A percentile compares a stretch with the other conserved stretches of the same genome.
phyloP scores from a whole-genome alignment of 2,113 vertebrate genomes.

The Sander lucioperca region DNA sequence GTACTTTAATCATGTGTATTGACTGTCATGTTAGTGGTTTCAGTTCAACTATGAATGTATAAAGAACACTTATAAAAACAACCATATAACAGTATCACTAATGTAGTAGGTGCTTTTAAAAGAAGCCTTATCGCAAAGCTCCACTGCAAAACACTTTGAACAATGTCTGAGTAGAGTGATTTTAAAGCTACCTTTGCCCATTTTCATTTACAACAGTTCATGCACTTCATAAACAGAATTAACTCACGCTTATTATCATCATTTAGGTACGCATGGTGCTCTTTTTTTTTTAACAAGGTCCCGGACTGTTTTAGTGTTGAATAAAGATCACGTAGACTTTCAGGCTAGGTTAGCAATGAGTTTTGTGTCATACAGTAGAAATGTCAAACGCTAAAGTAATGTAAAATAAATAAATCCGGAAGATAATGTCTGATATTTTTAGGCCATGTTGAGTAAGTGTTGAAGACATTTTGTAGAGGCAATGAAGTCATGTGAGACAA shows the following conservation, averaged over 20 bases:
- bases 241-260: constrained; percentile 24
- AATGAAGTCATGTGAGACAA: constrained; percentile 59
- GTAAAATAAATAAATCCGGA: constrained; percentile 35
- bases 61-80: constrained; percentile 44
- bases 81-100: constrained; percentile 21
- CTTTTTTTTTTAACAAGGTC: constrained; percentile 42
- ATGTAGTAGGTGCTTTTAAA: constrained; percentile 70
- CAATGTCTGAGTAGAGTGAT: constrained; percentile 49
- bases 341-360: constrained; percentile 61
- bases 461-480: constrained; percentile 47
- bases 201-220: constrained; percentile 29
- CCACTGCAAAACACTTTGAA: constrained; percentile 51
- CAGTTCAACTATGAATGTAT: constrained; percentile 75
- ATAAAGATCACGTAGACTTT: constrained; percentile 38
- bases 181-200: constrained; percentile 46
- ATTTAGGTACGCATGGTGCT: constrained; percentile 67
- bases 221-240: constrained; percentile 5
- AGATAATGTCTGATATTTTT: constrained; percentile 27
- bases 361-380: constrained; percentile 45
- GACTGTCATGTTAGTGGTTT: constrained; percentile 65
- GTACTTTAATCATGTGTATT: constrained; percentile 65
- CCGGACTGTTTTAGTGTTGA: constrained; percentile 49
- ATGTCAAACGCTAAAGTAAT: constrained; percentile 32
- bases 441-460: constrained; percentile 42
- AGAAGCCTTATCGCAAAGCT: constrained; percentile 61